These are phyloP conservation scores for Tenthredo amoena DNA, from an alignment of 2,888 invertebrate species.

Conservation along the genomic window DNA sequence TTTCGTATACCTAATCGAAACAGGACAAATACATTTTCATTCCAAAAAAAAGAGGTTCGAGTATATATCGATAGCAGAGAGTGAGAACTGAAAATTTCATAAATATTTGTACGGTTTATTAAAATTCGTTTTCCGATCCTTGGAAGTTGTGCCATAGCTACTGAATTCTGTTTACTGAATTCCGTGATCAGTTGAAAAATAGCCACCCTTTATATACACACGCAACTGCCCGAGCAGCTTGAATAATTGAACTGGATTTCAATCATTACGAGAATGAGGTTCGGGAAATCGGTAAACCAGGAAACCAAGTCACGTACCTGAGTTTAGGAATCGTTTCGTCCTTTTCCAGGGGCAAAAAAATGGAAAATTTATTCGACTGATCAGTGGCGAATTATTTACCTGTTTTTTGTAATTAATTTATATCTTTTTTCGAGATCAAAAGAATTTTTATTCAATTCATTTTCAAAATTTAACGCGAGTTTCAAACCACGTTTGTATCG, in stretches of 20 bases:
- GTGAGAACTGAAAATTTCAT: not conserved
- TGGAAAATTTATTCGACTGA: not conserved
- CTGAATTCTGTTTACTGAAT: not conserved
- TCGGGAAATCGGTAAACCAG: constrained; percentile 28
- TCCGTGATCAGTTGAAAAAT: not conserved
- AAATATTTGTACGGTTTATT: not conserved
- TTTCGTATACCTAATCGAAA: not conserved
- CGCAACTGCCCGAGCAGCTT: constrained; percentile 36
- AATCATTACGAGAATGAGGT: constrained; percentile 40
- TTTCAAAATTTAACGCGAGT: not conserved
- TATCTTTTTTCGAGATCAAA: not conserved
- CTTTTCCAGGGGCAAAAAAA: not conserved
- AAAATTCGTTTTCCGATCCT: not conserved
- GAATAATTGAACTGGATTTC: constrained; percentile 50
- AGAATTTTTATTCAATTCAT: not conserved
- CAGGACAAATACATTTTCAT: not conserved
- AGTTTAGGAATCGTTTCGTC: constrained; percentile 4
- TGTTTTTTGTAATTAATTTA: not conserved
- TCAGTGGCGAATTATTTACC: not conserved
- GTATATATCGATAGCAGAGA: not conserved
- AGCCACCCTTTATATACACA: constrained; percentile 34
- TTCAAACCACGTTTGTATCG: not conserved
- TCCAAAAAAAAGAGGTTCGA: not conserved
- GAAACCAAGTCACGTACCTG: constrained; percentile 14
- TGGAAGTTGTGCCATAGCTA: not conserved